Percentiles rank a stretch among this genome's conserved stretches.
phyloP scores from a whole-genome alignment of 2,888 invertebrate genomes.

The Rhorus exstirpatorius region DNA sequence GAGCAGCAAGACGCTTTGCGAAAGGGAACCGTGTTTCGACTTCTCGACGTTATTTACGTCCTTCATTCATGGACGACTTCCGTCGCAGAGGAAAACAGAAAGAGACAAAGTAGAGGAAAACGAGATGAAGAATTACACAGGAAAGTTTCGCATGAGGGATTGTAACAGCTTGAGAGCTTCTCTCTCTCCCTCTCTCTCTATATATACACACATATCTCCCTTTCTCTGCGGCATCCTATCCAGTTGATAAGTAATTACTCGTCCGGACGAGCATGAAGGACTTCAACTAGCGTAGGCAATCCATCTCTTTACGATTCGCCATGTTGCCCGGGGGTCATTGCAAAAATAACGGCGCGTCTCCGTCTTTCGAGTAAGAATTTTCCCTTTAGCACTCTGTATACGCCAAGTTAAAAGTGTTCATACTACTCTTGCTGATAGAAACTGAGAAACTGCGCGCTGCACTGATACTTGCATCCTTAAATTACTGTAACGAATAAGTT shows the following conservation, averaged over 20 bases:
- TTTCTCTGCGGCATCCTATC: slow-evolving; percentile 62
- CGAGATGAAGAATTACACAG: slow-evolving; percentile 46
- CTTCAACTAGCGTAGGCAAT: slow-evolving; percentile 65
- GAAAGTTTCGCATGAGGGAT: slow-evolving; percentile 47
- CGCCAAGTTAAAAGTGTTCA: slow-evolving; percentile 37
- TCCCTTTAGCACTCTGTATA: slow-evolving; percentile 32
- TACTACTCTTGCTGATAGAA: slow-evolving; percentile 31
- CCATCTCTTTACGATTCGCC: slow-evolving; percentile 64
- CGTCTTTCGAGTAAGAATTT: slow-evolving; percentile 43
- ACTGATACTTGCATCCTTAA: slow-evolving; percentile 24
- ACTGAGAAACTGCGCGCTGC: slow-evolving; percentile 22
- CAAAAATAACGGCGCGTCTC: slow-evolving; percentile 48
- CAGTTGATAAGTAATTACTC: slow-evolving; percentile 74
- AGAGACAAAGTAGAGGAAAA: slow-evolving; percentile 27
- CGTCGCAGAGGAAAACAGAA: slow-evolving; percentile 14
- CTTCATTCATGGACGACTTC: slow-evolving; percentile 53
- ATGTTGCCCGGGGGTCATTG: slow-evolving; percentile 40
- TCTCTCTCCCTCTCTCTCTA: no score
- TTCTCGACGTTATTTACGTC: slow-evolving; percentile 61
- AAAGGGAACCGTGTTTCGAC: slow-evolving; percentile 25
- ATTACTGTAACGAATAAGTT: slow-evolving; percentile 13
- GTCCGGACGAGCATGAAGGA: slow-evolving; percentile 64
- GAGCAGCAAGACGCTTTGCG: slow-evolving; percentile 25
- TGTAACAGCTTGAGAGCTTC: slow-evolving; percentile 57
- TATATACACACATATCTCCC: not conserved